phyloP scores from a whole-genome alignment of 2,888 invertebrate species.

The Plusia festucae region DNA sequence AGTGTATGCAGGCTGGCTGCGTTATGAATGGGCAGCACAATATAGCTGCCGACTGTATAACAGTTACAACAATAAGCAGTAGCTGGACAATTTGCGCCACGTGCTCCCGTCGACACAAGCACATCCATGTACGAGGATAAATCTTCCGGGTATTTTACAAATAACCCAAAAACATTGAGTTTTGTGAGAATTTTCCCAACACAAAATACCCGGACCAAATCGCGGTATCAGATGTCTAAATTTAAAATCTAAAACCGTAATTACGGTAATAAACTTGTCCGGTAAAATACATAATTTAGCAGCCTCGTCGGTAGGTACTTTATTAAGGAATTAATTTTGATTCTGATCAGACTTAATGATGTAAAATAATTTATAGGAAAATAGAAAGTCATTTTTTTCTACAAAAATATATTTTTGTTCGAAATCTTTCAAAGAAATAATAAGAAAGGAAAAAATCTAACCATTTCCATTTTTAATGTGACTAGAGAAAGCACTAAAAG shows the following conservation, averaged over 20 bases:
- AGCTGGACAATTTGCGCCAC: conserved; percentile 64
- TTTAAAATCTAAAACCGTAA: conserved; percentile 37
- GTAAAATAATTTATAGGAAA: conserved; percentile 18
- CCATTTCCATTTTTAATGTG: background rate
- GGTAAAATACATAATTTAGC: conserved; percentile 31
- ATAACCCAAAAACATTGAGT: conserved; percentile 31
- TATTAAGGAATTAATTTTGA: conserved; percentile 33
- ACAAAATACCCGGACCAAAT: conserved; percentile 22
- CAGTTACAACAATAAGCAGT: conserved; percentile 60
- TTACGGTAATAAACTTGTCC: conserved; percentile 32
- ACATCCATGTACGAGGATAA: conserved; percentile 27
- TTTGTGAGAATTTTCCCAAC: conserved; percentile 20
- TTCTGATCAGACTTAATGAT: conserved; percentile 35
- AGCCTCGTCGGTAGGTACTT: conserved; percentile 20
- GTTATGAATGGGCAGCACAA: conserved; percentile 53
- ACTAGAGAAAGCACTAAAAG: background rate
- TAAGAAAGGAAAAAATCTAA: background rate
- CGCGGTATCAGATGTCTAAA: conserved; percentile 27
- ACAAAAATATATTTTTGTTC: background rate
- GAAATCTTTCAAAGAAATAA: background rate
- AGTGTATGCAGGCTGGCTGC: conserved; percentile 40
- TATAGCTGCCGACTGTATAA: conserved; percentile 52
- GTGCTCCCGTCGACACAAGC: conserved; percentile 50
- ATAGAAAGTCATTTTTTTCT: background rate
- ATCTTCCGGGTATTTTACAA: conserved; percentile 37